Evolutionary conservation across 2,113 vertebrate species (phyloP), one percentile per base, ranked within the genome.

Genomic region (Sylvilagus bachmani): DNA sequence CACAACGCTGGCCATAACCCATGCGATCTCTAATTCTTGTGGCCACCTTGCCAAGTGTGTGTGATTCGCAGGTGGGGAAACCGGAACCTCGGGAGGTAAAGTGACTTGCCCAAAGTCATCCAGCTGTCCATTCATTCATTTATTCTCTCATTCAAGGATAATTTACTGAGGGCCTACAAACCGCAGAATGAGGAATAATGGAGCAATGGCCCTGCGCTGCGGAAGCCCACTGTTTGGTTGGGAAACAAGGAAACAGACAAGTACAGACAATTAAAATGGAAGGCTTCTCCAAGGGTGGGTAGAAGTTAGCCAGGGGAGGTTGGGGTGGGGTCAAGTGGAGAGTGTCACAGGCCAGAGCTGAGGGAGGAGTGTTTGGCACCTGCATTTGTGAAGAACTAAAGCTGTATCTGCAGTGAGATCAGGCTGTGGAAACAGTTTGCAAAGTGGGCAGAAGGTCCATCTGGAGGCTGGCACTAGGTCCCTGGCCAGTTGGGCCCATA

Each of bases 231-330:
- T 31, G 16, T 86, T 69, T 49, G 27, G 55, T 49, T 81, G 38
- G 88, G 69, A 70, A 80, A 64, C 5, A 8, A 93, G 86, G 66
- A 94, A 95, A 86, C 58, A 94, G 77, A 91, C 51, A 53, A 94
- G 83, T 83, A 86, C 19, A 33, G 64, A 90, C 55, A 81, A 83
- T 94, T 89, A 94, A 66, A 91, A 55, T 55, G 67, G 92, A 89
- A 79, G 33, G 51, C 69, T 87, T 97, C 90, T 87, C 49, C 77
- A 90, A 93, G 51, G 55, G 58, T 81, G 51, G 87, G 38, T 36
- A 53, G 71, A 96, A 82, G 67, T 74, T 80, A 91, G 78, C 55
- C 61, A 73, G 67, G 25, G 64, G 61, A 95, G 27, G 29, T 29
- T 14, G 61, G 8, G 36, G 69, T 61, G 38, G 71, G 21, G 36